phyloP scores from a whole-genome alignment of 64 coral and sea anemone species.

The Hydrozoanthus tunicans region DNA sequence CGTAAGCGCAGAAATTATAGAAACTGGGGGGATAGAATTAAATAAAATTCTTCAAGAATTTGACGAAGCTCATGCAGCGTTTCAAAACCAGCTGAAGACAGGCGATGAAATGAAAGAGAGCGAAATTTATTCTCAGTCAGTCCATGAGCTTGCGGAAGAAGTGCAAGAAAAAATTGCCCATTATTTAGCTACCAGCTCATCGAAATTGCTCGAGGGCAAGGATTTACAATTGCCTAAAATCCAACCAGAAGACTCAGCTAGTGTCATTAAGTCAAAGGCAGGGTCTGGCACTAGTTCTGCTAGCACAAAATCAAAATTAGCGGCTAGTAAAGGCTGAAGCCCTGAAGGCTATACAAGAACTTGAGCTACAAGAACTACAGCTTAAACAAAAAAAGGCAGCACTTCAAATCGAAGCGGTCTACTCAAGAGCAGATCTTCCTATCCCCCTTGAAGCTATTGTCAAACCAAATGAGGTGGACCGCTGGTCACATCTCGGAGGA shows the following conservation, averaged over 20 bases:
- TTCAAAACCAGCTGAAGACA: constrained; percentile 38
- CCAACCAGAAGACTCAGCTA: neutral
- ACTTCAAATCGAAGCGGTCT: neutral
- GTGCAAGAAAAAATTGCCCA: neutral
- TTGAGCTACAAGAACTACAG: neutral
- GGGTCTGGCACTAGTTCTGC: neutral
- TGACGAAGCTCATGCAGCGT: constrained; percentile 51
- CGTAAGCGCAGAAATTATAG: neutral
- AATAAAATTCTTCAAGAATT: constrained; percentile 48
- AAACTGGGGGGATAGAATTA: constrained; percentile 11
- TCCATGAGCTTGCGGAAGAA: neutral
- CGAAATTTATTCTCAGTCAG: neutral
- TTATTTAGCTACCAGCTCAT: neutral
- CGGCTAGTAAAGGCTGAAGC: neutral
- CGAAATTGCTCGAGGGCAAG: neutral
- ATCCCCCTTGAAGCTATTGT: constrained; percentile 11
- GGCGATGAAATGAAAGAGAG: neutral
- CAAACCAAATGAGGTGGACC: constrained; percentile 5
- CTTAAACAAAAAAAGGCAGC: constrained; percentile 26
- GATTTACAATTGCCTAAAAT: neutral
- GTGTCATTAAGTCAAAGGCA: neutral
- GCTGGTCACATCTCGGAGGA: constrained; percentile 22
- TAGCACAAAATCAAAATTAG: neutral
- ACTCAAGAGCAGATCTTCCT: neutral
- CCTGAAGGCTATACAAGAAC: neutral